Base-by-base conservation (phyloP, 2,888 invertebrate species). In the Girardia tigrina region DNA sequence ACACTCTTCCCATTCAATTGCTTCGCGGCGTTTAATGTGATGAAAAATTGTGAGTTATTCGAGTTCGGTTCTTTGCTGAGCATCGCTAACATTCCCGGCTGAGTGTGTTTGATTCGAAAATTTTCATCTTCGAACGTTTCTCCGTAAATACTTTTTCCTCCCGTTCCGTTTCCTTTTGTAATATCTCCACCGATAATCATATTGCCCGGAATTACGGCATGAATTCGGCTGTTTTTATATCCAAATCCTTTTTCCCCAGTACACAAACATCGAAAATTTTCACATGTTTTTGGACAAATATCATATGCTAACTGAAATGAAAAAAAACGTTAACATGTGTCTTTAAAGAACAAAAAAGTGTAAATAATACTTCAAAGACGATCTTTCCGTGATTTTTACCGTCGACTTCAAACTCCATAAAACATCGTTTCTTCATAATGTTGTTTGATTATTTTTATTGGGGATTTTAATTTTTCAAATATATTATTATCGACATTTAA, bases 1-100 rank as follows among this genome's bases (percentile, higher is more conserved):
- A 94, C 94, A 84, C 94, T 94, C 85, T 91, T 91, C 82, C 89
- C 89, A 82, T 94, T 93, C 82, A 94, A 87, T 95, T 95, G 95
- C 72, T 89, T 87, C 71, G 95, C 95, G 83, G 92, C 90, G 42
- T 89, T 90, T 78, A 92, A 83, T 74, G 81, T 92, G 78, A 86
- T 83, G 85, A 97, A 97, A 87, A 95, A 97, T 85, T 97, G 95
- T 1, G 93, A 93, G 75, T 94, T 94, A 85, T 95, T 95, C 78
- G 94, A 94, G 83, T 93, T 90, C 29, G 91, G 90, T 26, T 94
- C 95, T 82, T 94, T 93, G 81, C 94, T 94, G 71, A 94, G 94
- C 94, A 95, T 94, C 26, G 94, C 94, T 83, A 95, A 87, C 75
- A 90, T 88, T 42, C 85, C 84, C 77, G 92, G 89, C 78, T 91